A percentile compares a stretch with the other conserved stretches of the same genome.
Conservation (phyloP, 1,140 invertebrate genomes). For the Diabrotica virgifera region DNA sequence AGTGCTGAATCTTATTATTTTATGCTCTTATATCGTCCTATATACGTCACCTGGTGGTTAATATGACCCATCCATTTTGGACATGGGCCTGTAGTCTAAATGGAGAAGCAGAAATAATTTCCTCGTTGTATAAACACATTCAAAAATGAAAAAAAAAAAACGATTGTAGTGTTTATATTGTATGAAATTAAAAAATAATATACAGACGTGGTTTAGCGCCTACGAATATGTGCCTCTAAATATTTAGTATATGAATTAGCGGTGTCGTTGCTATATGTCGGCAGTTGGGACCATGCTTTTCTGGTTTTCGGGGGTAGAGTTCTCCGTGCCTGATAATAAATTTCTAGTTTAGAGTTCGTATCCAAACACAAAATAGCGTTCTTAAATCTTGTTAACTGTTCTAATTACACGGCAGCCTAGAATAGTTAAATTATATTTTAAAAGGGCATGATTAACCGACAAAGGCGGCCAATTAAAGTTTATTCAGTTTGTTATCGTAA, state of each 20-base stretch:
- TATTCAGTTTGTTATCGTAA: constrained; percentile 42
- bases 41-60: no score
- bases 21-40: no score
- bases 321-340: constrained; percentile 24
- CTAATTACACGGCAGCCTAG: constrained; percentile 37
- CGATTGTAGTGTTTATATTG: no score
- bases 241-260: constrained; percentile 5
- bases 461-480: constrained; percentile 42
- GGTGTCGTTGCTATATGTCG: constrained; percentile 13
- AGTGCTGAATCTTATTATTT: no score
- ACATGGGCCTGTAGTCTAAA: no score
- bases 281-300: constrained; percentile 17
- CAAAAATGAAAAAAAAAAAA: no score
- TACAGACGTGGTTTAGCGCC: no score
- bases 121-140: no score
- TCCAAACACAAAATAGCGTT: constrained; percentile 33
- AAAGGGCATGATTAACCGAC: constrained; percentile 34
- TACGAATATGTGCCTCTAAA: no score
- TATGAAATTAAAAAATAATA: no score
- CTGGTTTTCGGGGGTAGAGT: constrained; percentile 17
- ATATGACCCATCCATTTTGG: no score
- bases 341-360: constrained; percentile 29
- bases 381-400: constrained; percentile 38
- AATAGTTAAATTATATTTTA: constrained; percentile 39
- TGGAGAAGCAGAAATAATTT: no score